These are phyloP conservation scores for Folsomia manolachei DNA, from an alignment of 2,888 invertebrate species.

Conservation along the genomic window DNA sequence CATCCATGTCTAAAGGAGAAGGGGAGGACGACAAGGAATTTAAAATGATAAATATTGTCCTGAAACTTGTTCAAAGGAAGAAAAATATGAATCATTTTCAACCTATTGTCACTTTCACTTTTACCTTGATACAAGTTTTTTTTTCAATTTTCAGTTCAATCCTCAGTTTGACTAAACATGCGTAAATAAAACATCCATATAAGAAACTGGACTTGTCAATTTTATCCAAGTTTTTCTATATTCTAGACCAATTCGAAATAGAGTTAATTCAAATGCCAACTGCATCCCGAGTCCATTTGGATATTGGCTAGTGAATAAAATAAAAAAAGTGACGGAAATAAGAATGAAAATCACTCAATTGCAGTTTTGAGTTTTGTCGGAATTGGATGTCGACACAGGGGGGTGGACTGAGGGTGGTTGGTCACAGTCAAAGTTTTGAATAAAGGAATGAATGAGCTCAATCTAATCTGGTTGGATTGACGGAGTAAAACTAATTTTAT, in stretches of 20 bases:
- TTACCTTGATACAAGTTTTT: too few species aligned
- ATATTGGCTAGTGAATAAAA: too few species aligned
- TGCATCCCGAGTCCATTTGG: too few species aligned
- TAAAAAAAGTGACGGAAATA: too few species aligned
- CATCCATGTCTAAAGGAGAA: too few species aligned
- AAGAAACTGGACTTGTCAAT: neutral
- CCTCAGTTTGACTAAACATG: neutral
- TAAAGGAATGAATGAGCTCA: neutral
- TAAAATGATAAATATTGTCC: neutral
- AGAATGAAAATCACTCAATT: too few species aligned
- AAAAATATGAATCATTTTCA: too few species aligned
- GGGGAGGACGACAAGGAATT: neutral
- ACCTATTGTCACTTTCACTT: neutral
- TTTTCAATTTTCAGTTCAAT: neutral
- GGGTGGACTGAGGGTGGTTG: neutral
- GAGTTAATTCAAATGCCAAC: neutral
- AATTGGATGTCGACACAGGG: neutral
- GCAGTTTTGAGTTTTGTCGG: too few species aligned
- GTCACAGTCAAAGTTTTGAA: too few species aligned
- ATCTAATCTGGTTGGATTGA: neutral
- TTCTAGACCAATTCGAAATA: neutral
- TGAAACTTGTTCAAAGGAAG: neutral
- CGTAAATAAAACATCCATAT: neutral
- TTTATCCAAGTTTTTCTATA: neutral
- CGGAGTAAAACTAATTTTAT: neutral